These are phyloP conservation scores for Callipepla californica DNA, from an alignment of 2,113 vertebrate species.

Conservation along the genomic window DNA sequence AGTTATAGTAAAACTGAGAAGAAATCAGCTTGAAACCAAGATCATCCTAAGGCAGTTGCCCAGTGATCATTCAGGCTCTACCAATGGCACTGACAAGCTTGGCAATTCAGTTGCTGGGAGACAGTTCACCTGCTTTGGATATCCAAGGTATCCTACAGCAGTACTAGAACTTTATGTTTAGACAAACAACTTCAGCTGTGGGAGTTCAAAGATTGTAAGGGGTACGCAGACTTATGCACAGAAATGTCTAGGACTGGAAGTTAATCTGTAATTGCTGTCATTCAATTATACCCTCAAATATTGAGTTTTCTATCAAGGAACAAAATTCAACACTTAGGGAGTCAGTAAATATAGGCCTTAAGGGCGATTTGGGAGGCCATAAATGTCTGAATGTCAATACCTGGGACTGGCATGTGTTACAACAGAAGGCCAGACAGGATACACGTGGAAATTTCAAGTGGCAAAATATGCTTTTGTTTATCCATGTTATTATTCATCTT, in stretches of 20 bases:
- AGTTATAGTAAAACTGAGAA: not conserved
- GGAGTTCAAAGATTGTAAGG: not conserved
- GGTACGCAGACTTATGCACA: not conserved
- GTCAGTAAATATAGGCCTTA: not conserved
- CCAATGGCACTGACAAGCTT: not conserved
- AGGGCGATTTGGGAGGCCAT: not conserved
- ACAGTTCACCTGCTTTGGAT: not conserved
- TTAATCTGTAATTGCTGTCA: not conserved
- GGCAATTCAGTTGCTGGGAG: not conserved
- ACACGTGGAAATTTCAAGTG: not conserved
- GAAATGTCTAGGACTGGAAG: not conserved
- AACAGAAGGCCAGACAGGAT: not conserved
- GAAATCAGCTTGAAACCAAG: not conserved
- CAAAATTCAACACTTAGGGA: not conserved
- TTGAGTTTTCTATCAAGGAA: not conserved
- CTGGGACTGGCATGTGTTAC: not conserved
- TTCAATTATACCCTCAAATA: not conserved
- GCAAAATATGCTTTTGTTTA: not conserved
- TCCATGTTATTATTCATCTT: not conserved
- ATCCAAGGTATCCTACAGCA: not conserved
- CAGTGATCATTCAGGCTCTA: not conserved
- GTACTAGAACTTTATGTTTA: accelerated
- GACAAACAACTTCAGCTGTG: not conserved
- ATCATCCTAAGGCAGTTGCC: not conserved
- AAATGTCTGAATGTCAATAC: not conserved